phyloP scores from a whole-genome alignment of 1,140 invertebrate genomes.

The Wasmannia auropunctata region DNA sequence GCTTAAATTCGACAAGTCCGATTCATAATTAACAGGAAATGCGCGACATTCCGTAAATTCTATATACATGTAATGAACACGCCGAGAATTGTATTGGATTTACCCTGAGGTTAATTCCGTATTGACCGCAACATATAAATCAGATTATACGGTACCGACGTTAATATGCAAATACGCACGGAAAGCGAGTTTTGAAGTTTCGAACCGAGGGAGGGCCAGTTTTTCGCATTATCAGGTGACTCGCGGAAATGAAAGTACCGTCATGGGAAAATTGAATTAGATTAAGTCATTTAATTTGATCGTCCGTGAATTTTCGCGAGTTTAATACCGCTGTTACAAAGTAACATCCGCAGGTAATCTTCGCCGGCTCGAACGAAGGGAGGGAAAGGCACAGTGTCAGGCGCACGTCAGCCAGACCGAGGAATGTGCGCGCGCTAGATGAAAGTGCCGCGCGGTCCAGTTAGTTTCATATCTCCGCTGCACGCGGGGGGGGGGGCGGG shows the following conservation, averaged over 20 bases:
- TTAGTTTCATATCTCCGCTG: background rate
- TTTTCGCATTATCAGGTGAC: background rate
- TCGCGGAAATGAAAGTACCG: background rate
- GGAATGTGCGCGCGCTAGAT: background rate
- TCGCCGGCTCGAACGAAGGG: background rate
- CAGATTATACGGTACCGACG: background rate
- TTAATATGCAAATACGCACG: background rate
- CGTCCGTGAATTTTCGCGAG: background rate
- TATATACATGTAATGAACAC: background rate
- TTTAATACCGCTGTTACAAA: background rate
- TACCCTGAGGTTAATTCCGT: slow-evolving; percentile 30
- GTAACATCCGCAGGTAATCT: background rate
- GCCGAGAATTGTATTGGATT: slow-evolving; percentile 37
- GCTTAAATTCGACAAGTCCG: background rate
- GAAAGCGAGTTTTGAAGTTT: background rate
- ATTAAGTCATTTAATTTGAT: background rate
- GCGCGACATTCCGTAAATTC: slow-evolving; percentile 9
- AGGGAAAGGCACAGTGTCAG: background rate
- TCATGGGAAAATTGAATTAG: background rate
- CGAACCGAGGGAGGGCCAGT: background rate
- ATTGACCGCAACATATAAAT: slow-evolving; percentile 24
- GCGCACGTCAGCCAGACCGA: background rate
- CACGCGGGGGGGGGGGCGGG: too few relatives aligned
- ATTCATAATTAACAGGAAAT: background rate
- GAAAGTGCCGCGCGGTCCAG: slow-evolving; percentile 18